A percentile compares a stretch with the other conserved stretches of the same genome.
Conservation (phyloP, 2,797 vertebrate species). For the Diceros bicornis region DNA sequence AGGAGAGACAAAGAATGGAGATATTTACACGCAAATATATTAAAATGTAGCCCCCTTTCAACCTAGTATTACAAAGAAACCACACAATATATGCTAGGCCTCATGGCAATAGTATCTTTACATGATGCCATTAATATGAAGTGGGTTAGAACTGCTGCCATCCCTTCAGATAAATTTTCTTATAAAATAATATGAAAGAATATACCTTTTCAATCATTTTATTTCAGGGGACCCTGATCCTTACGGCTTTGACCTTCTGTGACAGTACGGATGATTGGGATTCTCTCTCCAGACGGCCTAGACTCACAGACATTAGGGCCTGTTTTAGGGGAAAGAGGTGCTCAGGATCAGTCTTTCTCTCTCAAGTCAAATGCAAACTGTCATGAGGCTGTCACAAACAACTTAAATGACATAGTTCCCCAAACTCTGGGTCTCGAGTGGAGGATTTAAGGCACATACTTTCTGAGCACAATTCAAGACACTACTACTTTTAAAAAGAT, state of each 20-base stretch:
- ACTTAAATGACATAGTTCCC: not conserved
- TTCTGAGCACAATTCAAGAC: slow-evolving; percentile 54
- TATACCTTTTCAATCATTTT: slow-evolving; percentile 45
- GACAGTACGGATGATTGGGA: not conserved
- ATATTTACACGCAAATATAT: slow-evolving; percentile 48
- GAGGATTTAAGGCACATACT: slow-evolving; percentile 67
- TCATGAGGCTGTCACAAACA: not conserved
- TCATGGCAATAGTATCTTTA: not conserved
- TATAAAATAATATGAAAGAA: slow-evolving; percentile 49
- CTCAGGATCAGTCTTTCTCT: slow-evolving; percentile 29
- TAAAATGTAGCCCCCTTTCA: not conserved
- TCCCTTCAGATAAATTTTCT: not conserved
- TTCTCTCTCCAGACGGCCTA: not conserved
- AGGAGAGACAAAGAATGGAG: not conserved
- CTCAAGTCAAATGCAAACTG: slow-evolving; percentile 41
- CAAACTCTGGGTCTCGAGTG: not conserved
- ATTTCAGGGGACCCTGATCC: slow-evolving; percentile 32
- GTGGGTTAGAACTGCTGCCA: slow-evolving; percentile 4
- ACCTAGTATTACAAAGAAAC: slow-evolving; percentile 28
- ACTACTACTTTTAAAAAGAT: not conserved
- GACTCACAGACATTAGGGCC: not conserved
- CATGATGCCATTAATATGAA: not conserved
- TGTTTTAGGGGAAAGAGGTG: not conserved
- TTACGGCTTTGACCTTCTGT: slow-evolving; percentile 41
- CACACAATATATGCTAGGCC: not conserved